Base-by-base conservation (phyloP, 2,113 vertebrate genomes). In the Gallinago media region DNA sequence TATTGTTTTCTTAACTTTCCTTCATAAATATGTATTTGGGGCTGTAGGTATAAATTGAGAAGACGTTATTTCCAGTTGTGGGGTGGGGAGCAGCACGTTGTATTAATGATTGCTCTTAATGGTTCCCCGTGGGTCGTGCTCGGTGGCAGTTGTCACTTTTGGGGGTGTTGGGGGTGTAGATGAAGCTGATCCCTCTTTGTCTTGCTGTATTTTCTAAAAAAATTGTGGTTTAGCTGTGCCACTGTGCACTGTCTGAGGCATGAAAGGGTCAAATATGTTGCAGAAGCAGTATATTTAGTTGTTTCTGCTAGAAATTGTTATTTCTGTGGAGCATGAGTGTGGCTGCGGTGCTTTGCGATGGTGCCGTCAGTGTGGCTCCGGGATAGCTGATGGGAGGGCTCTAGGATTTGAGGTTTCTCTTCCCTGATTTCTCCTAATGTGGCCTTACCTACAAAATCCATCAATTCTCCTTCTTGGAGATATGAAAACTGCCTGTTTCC, bases 21-120 rank as follows among this genome's bases (percentile, higher is more conserved):
- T 84, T 91, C 73, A 89, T 95, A 77, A 89, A 95, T 97, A 96
- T 92, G 58, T 77, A 83, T 94, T 93, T 86, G 85, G 68, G 73
- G 47, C 42, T 68, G 44, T 32, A 47, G 61, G 26, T 47, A 20
- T 75, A 88, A 75, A 29, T 31, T 70, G 36, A 65, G 52, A 79
- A 12, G 27, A 8, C 34, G 14, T 73, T 72, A 63, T 40, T 55
- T 85, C 50, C 75, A 59, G 56, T 26, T 49, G 56, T 27, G 47
- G 38, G 5, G 11, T 4, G 38, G 16, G 23, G 31, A 79, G 32
- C 3, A 32, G 42, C 16, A 4, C 1, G 0, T 5, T 52, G 8
- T 36, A 3, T 29, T 42, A 31, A 20, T 2, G 12, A 6, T 3
- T 8, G 8, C 22, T 29, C 44, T 40, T 36, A 14, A 12, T 21